Evolutionary conservation across 1,140 invertebrate species (phyloP).

Genomic region (Drosophila funebris): DNA sequence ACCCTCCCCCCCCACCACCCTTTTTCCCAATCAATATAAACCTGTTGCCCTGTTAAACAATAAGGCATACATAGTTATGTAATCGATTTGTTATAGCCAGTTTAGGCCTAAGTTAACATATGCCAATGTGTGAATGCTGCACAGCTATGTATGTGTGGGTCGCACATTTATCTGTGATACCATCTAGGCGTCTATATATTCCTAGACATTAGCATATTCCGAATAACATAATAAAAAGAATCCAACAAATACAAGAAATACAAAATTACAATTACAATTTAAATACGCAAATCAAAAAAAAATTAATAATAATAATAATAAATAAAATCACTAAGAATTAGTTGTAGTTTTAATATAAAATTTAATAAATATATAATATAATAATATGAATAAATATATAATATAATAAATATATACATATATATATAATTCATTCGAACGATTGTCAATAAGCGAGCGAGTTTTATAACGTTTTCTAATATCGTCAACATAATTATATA

Average conservation of each 20-base stretch:
- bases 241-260: slow-evolving; percentile 4
- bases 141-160: slow-evolving; percentile 30
- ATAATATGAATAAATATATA: not conserved
- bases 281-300: slow-evolving; percentile 7
- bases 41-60: not conserved
- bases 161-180: slow-evolving; percentile 78
- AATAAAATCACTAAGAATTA: slow-evolving; percentile 24
- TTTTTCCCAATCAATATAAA: not conserved
- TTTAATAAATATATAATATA: not conserved
- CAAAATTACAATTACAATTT: slow-evolving; percentile 30
- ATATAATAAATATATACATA: not conserved
- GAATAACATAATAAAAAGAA: too few relatives aligned
- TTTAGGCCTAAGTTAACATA: slow-evolving; percentile 60
- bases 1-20: not conserved
- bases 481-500: slow-evolving; percentile 43
- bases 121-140: slow-evolving; percentile 56
- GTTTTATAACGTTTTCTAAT: slow-evolving; percentile 74
- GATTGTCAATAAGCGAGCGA: slow-evolving; percentile 45
- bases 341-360: not conserved
- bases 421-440: slow-evolving; percentile 32
- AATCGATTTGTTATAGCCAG: slow-evolving; percentile 56
- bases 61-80: slow-evolving; percentile 6
- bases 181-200: slow-evolving; percentile 65
- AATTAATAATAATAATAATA: slow-evolving; percentile 14
- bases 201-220: slow-evolving; percentile 38